Conservation (phyloP, 2,797 vertebrate species). For the Sebastiscus albofasciatus region DNA sequence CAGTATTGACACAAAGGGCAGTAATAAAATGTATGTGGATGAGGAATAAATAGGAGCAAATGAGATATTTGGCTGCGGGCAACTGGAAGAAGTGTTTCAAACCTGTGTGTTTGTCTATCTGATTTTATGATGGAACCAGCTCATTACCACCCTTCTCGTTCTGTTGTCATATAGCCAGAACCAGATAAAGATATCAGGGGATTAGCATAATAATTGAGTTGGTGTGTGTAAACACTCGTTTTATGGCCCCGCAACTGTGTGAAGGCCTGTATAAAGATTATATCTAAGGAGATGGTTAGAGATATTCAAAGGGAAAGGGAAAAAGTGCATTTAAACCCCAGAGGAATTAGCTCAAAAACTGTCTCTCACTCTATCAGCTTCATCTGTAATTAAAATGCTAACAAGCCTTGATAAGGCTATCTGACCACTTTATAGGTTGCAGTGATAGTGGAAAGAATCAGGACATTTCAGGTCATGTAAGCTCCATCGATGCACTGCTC, state of each 20-base stretch:
- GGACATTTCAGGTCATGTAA: neutral
- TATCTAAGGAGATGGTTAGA: neutral
- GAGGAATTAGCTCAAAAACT: neutral
- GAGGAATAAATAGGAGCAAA: constrained; percentile 7
- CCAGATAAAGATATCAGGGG: constrained; percentile 14
- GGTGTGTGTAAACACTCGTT: neutral
- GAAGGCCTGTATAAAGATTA: neutral
- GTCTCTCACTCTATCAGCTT: neutral
- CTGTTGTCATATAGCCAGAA: constrained; percentile 1
- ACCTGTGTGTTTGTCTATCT: constrained; percentile 12
- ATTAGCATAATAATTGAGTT: constrained; percentile 35
- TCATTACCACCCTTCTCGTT: constrained; percentile 9
- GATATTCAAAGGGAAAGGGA: neutral
- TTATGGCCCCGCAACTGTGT: neutral
- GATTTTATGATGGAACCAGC: neutral
- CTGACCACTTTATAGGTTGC: neutral
- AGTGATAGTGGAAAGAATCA: neutral
- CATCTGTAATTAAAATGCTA: constrained; percentile 32
- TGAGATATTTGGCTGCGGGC: constrained; percentile 1
- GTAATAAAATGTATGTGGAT: neutral
- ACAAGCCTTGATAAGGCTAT: neutral
- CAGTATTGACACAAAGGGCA: constrained; percentile 4
- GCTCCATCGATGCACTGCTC: neutral
- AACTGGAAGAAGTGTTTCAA: neutral
- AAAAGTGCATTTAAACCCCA: neutral